These are phyloP conservation scores for Xyrichtys novacula DNA, from an alignment of 2,797 vertebrate genomes.

Conservation along the genomic window DNA sequence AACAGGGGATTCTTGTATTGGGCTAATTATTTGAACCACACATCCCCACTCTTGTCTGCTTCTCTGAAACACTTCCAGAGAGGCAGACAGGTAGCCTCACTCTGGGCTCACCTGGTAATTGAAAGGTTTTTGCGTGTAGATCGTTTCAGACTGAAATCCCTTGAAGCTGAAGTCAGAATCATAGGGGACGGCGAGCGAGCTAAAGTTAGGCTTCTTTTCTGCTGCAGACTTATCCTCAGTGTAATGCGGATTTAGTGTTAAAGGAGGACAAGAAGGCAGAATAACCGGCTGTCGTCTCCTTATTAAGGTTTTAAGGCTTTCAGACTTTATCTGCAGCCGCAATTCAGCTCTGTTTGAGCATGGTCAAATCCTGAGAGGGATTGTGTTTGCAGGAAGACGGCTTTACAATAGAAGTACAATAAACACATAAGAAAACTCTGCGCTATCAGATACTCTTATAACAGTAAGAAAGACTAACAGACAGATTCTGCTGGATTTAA, in stretches of 20 bases:
- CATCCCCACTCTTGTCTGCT: conserved; percentile 50
- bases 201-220: conserved; percentile 53
- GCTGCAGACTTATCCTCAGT: conserved; percentile 43
- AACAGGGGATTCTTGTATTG: conserved; percentile 70
- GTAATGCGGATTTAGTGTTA: conserved; percentile 60
- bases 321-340: conserved; percentile 25
- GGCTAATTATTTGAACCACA: conserved; percentile 76
- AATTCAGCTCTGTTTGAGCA: conserved; percentile 38
- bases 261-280: conserved; percentile 54
- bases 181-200: conserved; percentile 42
- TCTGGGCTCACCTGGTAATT: conserved; percentile 66
- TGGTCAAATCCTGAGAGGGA: conserved; percentile 25
- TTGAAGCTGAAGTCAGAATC: conserved; percentile 52
- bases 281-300: conserved; percentile 39
- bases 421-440: background rate
- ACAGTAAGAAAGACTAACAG: background rate
- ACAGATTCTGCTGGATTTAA: no score
- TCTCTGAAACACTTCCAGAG: conserved; percentile 40
- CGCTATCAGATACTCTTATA: background rate
- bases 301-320: conserved; percentile 47
- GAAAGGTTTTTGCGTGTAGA: conserved; percentile 47
- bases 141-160: conserved; percentile 44
- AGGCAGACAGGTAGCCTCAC: conserved; percentile 38
- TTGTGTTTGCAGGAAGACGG: conserved; percentile 35
- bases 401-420: conserved; percentile 22